phyloP scores from a whole-genome alignment of 35 echinoderm and acorn worm species.

The Patiria miniata region DNA sequence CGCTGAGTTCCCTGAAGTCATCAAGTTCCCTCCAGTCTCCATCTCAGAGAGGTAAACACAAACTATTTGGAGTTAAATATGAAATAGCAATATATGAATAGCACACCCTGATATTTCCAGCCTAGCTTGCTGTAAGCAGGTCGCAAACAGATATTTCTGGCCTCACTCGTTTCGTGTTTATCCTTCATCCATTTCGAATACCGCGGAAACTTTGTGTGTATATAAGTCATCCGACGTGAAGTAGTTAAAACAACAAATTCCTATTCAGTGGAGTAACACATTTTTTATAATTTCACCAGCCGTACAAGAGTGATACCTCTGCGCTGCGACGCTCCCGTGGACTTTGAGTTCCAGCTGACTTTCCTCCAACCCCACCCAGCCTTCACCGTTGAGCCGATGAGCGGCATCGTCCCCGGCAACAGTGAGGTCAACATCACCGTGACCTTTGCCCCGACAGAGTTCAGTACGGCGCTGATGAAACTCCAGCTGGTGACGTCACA shows the following conservation, averaged over 20 bases:
- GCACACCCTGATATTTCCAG: too few species aligned
- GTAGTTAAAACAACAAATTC: not conserved
- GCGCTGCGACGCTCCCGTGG: slow-evolving; percentile 83
- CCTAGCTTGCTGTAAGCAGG: too few species aligned
- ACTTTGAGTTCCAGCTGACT: slow-evolving; percentile 94
- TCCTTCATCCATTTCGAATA: too few species aligned
- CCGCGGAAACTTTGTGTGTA: too few species aligned
- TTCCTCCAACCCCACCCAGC: slow-evolving; percentile 85
- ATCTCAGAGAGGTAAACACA: slow-evolving; percentile 85
- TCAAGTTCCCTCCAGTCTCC: slow-evolving; percentile 86
- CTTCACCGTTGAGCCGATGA: slow-evolving; percentile 72
- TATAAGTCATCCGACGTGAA: too few species aligned
- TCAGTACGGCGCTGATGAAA: slow-evolving; percentile 94
- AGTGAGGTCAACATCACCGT: slow-evolving; percentile 64
- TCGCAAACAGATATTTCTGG: too few species aligned
- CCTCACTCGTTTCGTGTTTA: too few species aligned
- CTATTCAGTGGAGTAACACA: not conserved
- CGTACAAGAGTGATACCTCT: slow-evolving; percentile 80
- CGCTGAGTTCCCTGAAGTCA: slow-evolving; percentile 84
- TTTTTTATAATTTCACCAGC: slow-evolving; percentile 28
- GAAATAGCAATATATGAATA: too few species aligned
- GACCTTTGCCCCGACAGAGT: slow-evolving; percentile 89
- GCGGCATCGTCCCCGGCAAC: slow-evolving; percentile 81
- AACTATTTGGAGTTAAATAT: too few species aligned
- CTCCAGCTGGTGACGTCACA: slow-evolving; percentile 90